Evolutionary conservation across 53 echinoderm and acorn worm species (phyloP).

Genomic region (Antedon mediterranea): DNA sequence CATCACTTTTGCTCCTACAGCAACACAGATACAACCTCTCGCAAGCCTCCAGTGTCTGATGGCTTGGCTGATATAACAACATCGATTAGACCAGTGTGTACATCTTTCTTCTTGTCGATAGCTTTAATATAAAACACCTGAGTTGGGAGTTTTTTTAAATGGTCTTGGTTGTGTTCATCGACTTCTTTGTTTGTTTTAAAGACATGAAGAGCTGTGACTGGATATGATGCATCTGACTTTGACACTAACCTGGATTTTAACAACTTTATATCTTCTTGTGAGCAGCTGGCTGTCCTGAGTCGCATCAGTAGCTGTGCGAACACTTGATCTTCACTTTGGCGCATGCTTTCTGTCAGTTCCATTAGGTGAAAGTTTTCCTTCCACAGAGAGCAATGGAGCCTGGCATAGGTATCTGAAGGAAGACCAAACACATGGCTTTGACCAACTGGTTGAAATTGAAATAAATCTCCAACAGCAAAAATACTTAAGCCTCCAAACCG

Average conservation of each 20-base stretch:
- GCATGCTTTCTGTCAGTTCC: constrained; percentile 44
- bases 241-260: neutral
- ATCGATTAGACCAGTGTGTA: neutral
- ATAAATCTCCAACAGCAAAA: constrained; percentile 37
- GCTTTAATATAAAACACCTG: neutral
- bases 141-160: neutral
- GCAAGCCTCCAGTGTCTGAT: neutral
- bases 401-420: constrained; percentile 3
- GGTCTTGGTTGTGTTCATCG: constrained; percentile 10
- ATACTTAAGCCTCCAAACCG: constrained; percentile 45
- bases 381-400: constrained; percentile 30
- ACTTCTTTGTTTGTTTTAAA: constrained; percentile 22
- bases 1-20: neutral
- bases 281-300: constrained; percentile 26
- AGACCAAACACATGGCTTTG: constrained; percentile 24
- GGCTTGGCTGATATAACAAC: neutral
- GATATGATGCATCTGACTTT: too few species aligned
- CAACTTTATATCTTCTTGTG: constrained; percentile 18
- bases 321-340: constrained; percentile 33
- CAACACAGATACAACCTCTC: neutral
- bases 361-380: constrained; percentile 22
- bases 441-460: constrained; percentile 38
- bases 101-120: neutral
- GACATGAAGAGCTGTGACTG: constrained; percentile 11
- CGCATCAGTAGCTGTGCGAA: constrained; percentile 42